Base-by-base conservation (phyloP, 2,888 invertebrate species). In the Rambutsinella grinnellia region DNA sequence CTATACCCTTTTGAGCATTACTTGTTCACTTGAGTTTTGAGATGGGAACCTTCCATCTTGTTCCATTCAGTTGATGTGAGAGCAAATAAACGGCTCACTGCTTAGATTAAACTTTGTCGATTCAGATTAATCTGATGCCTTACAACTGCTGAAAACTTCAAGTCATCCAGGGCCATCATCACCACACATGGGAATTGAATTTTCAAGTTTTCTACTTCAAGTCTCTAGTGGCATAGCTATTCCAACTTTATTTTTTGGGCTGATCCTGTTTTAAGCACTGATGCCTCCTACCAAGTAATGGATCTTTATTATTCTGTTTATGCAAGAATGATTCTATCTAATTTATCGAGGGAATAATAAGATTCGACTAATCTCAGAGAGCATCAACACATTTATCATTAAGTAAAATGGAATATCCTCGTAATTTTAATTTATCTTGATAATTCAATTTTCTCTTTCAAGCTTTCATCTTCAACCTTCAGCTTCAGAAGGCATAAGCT, bases 321-420 rank as follows among this genome's bases (percentile, higher is more conserved):
- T 57, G 57, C 27, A 19, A 6, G 26, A 49, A 17, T 49, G 57
- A 67, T 57, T 67, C 56, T 57, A 67, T 67, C 57, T 57, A 67
- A 56, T 67, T 67, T 67, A 57, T 67, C 67, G 24, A 27, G 67
- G 67, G 67, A 67, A 19, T 67, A 67, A 57, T 67, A 58, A 49
- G 58, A 60, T 58, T 58, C 60, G 46, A 8, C 36, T 36, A 36
- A 36, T 36, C 36, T 36, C 36, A 36, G n/a, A n/a, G n/a, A n/a
- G n/a, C n/a, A n/a, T n/a, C n/a, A n/a, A n/a, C n/a, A n/a, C n/a
- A n/a, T n/a, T n/a, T n/a, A n/a, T n/a, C n/a, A n/a, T n/a, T n/a
- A n/a, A n/a, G n/a, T n/a, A n/a, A n/a, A n/a, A n/a, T n/a, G n/a
- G n/a, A n/a, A n/a, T n/a, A n/a, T n/a, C n/a, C n/a, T n/a, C n/a